Percentiles rank a stretch among this genome's conserved stretches.
These are phyloP conservation scores for Xiphorhynchus elegans DNA, from an alignment of 2,113 vertebrate species.

Conservation along the genomic window DNA sequence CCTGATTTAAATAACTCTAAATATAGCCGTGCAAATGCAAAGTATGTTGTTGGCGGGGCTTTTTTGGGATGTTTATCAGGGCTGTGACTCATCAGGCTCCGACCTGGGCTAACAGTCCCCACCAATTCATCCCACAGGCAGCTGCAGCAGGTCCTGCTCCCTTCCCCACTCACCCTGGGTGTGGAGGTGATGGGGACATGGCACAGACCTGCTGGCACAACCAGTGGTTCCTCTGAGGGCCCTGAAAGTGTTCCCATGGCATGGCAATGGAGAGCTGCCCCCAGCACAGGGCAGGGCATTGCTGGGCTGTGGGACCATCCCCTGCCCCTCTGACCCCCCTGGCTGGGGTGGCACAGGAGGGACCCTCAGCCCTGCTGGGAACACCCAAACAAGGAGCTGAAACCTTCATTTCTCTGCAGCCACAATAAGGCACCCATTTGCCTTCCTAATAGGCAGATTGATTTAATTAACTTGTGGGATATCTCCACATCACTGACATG, in stretches of 20 bases:
- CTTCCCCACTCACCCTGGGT: fast-evolving
- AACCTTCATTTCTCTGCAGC: neutral
- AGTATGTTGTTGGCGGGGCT: neutral
- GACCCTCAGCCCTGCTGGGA: neutral
- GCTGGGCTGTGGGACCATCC: neutral
- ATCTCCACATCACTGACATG: neutral
- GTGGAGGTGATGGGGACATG: fast-evolving
- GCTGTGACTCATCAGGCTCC: neutral
- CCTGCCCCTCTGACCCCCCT: fast-evolving
- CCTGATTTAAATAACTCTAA: neutral
- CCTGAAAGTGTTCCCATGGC: fast-evolving
- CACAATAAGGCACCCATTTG: neutral
- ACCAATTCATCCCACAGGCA: neutral
- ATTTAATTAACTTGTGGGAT: neutral
- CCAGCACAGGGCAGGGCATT: neutral
- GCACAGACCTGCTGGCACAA: neutral
- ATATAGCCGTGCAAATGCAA: neutral
- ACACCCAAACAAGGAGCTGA: neutral
- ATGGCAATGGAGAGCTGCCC: neutral
- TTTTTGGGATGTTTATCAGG: neutral
- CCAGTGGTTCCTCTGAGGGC: fast-evolving
- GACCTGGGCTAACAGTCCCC: neutral
- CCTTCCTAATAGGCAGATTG: neutral
- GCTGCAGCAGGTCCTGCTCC: neutral
- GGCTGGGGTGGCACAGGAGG: fast-evolving